Base-by-base conservation (phyloP, 92 coral and sea anemone species). In the Epizoanthus ramosus region DNA sequence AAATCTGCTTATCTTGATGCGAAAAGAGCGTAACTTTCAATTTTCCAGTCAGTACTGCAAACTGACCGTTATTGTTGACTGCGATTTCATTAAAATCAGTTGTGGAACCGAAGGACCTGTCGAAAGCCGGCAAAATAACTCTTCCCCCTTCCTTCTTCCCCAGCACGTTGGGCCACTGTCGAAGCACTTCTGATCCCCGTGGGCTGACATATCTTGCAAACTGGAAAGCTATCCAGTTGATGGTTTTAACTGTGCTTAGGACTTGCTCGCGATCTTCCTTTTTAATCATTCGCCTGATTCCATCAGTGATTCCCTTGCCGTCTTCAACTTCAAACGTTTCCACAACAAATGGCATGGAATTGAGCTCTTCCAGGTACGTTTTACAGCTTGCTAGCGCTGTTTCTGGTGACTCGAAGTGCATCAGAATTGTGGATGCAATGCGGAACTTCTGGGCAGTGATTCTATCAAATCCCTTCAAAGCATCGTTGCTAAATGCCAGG, bases 371-470 rank as follows among this genome's bases (percentile, higher is more conserved):
- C n/a, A 84, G 60, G 22, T 68, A 74, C 23, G 69, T 63, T 61
- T 74, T 72, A 18, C 87, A 84, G 52, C 77, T 8, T 1, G 87
- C 39, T 17, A 84, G 19, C 37, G 71, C 39, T 2, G 70, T 54
- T 9, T 47, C 54, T 8, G 54, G 54, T 17, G 76, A 50, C 0
- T 63, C 58, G 63, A 73, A 35, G 16, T 23, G 39, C 87, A 37
- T 68, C 2, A 84, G 72, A 14, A 84, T 39, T 39, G 76, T 74
- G 4, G 87, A 65, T 2, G 87, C 81, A 14, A 84, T 84, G 37
- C 79, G 76, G 73, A 84, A 41, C 52, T 84, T 84, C 50, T 71
- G 79, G 6, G 87, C 87, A 39, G 79, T 52, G 69, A 84, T 43
- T 73, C 74, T 45, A 52, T 84, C 87, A 16, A 71, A 57, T 15